Base-by-base conservation (phyloP, 2,113 vertebrate genomes). In the Hippocampus mohnikei region DNA sequence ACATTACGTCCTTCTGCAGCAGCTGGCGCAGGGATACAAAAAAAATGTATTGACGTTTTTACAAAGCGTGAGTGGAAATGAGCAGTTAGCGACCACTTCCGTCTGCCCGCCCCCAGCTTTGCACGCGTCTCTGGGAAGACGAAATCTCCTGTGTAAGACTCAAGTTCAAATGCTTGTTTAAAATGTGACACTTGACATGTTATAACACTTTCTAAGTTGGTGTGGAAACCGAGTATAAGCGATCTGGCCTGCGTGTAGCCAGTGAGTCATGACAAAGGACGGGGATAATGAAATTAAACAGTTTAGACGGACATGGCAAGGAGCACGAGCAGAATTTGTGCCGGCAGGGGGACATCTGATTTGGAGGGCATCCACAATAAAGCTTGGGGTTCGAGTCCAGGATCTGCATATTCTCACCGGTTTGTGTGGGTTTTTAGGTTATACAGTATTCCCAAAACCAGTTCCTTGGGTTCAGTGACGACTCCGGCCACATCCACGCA, bases 1-100 rank as follows among this genome's bases (percentile, higher is more conserved):
- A 92, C 92, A 92, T 91, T 90, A 71, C 87, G 67, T 82, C 79
- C 73, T 84, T 88, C 83, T 85, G 85, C 83, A 87, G 85, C 88
- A 86, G 85, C 82, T 82, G 79, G 85, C 80, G 88, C 82, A 70
- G 62, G 55, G 64, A 44, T 25, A 50, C 20, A 70, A 70, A 79
- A 44, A 37, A 37, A 37, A 68, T 53, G 2, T 40, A 75, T 67
- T 78, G 70, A 85, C 67, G 69, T 83, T 74, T 74, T 62, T 23
- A 55, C 67, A 76, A 37, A 84, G 64, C 68, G 74, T 70, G 67
- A 60, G 66, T 79, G 79, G 71, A 85, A 73, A 83, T 77, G 60
- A 80, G 70, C 50, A 33, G 55, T 73, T 71, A 68, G 44, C 10
- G 33, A 15, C 44, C 15, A 5, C 72, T 83, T 87, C 82, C 80